Evolutionary conservation across 2,797 vertebrate genomes (phyloP).

Genomic region (Myiothlypis coronata): DNA sequence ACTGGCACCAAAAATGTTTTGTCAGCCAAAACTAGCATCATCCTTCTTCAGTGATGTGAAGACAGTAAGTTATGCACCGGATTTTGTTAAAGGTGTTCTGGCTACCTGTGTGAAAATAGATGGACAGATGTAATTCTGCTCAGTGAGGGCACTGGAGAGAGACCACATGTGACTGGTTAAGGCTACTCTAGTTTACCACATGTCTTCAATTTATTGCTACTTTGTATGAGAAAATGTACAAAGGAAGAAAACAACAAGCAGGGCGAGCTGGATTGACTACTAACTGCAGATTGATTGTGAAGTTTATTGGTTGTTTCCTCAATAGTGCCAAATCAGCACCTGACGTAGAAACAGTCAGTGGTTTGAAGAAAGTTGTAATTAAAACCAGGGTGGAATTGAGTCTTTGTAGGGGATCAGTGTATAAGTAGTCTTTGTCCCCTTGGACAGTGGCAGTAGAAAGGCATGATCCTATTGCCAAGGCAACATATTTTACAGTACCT

Average conservation of each 20-base stretch:
- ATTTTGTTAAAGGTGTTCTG: neutral
- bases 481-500: constrained; percentile 25
- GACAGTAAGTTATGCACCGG: neutral
- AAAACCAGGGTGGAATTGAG: constrained; percentile 47
- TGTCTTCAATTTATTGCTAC: constrained; percentile 65
- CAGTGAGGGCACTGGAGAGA: neutral
- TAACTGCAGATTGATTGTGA: constrained; percentile 68
- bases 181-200: constrained; percentile 17
- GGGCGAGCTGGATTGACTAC: constrained; percentile 37
- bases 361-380: constrained; percentile 65
- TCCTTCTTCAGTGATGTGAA: neutral
- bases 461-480: constrained; percentile 27
- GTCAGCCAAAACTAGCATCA: neutral
- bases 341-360: constrained; percentile 40
- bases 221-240: constrained; percentile 64
- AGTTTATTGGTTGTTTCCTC: constrained; percentile 71
- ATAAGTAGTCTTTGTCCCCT: neutral
- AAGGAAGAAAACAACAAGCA: constrained; percentile 53
- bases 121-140: neutral
- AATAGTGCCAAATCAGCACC: constrained; percentile 60
- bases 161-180: constrained; percentile 37
- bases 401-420: constrained; percentile 1
- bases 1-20: neutral
- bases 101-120: neutral
- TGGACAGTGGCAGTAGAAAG: constrained; percentile 17